phyloP scores from a whole-genome alignment of 2,113 vertebrate species.

The Epinephelus moara region DNA sequence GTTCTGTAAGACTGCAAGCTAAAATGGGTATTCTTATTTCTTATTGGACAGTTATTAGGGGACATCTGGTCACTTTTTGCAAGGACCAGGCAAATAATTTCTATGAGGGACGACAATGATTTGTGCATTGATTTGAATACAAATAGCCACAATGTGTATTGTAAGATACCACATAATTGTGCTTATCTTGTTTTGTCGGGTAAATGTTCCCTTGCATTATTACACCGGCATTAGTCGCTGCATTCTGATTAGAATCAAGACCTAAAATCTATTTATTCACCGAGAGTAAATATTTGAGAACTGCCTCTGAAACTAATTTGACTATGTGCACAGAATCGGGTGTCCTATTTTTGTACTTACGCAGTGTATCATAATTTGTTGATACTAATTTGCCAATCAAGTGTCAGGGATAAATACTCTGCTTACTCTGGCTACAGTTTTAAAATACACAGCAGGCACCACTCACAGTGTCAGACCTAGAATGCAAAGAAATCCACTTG shows the following conservation, averaged over 20 bases:
- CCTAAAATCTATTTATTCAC: not conserved
- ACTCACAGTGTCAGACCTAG: not conserved
- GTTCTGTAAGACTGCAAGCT: not conserved
- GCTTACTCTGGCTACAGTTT: not conserved
- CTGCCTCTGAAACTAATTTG: conserved; percentile 9
- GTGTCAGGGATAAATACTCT: not conserved
- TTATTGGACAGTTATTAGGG: not conserved
- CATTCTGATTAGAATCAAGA: not conserved
- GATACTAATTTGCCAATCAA: conserved; percentile 3
- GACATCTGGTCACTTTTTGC: no score
- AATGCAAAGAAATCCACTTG: not conserved
- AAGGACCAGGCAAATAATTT: not conserved
- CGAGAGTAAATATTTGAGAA: not conserved
- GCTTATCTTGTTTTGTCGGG: not conserved
- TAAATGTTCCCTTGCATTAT: conserved; percentile 25
- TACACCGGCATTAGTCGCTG: not conserved
- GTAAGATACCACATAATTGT: not conserved
- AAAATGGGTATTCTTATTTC: not conserved
- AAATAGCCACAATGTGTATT: not conserved
- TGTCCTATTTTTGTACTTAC: not conserved
- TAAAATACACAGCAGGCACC: not conserved
- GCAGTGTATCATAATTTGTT: conserved; percentile 6
- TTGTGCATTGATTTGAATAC: conserved; percentile 23
- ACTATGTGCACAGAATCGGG: not conserved
- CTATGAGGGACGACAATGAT: not conserved